phyloP scores from a whole-genome alignment of 2,888 invertebrate species.

The Drosophila percnosoma region DNA sequence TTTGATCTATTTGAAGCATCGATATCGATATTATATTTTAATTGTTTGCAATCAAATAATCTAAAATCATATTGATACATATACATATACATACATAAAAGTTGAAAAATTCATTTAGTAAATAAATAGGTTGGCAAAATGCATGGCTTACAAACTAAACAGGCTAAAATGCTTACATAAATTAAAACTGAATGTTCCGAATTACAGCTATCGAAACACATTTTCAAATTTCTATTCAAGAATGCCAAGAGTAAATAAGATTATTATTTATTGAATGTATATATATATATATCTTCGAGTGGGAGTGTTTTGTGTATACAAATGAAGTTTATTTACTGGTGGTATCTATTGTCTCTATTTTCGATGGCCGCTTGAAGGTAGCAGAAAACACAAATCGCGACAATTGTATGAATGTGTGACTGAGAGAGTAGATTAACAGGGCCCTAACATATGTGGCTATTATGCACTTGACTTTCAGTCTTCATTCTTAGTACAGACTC shows the following conservation, averaged over 20 bases:
- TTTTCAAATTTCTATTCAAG: not conserved
- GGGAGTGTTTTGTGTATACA: constrained; percentile 10
- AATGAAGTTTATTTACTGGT: constrained; percentile 13
- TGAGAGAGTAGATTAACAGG: constrained; percentile 39
- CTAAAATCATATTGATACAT: constrained; percentile 15
- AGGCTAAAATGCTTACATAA: constrained; percentile 54
- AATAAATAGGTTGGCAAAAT: constrained; percentile 69
- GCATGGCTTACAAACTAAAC: constrained; percentile 60
- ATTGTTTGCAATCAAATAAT: constrained; percentile 7
- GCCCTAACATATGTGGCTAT: constrained; percentile 39
- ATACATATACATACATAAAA: constrained; percentile 10
- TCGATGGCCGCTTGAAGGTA: constrained; percentile 61
- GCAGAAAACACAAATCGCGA: constrained; percentile 31
- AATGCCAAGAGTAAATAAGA: constrained; percentile 6
- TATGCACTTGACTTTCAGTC: constrained; percentile 77
- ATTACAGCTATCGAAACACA: constrained; percentile 26
- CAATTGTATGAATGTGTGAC: constrained; percentile 24
- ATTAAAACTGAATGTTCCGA: constrained; percentile 62
- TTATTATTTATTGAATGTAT: constrained; percentile 4
- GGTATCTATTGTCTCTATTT: constrained; percentile 62
- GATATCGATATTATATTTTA: constrained; percentile 28
- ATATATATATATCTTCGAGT: not conserved
- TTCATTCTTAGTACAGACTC: constrained; percentile 63
- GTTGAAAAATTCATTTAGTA: constrained; percentile 36
- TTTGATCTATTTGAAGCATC: constrained; percentile 42